Conservation (phyloP, 2,888 invertebrate species). For the Tiliacea citrago region DNA sequence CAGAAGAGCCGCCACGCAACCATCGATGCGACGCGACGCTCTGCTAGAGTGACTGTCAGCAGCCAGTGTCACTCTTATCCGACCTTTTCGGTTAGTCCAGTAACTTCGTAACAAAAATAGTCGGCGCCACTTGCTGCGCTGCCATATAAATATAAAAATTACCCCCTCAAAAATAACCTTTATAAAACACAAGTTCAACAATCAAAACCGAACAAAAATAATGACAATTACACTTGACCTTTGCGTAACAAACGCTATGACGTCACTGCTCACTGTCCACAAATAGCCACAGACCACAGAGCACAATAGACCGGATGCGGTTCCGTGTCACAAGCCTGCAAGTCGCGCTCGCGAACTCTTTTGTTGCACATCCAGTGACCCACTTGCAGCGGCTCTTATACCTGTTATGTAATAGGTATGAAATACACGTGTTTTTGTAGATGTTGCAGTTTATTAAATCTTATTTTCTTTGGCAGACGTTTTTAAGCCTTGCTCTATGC, state of each 20-base stretch:
- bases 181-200: slow-evolving; percentile 35
- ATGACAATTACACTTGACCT: slow-evolving; percentile 60
- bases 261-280: slow-evolving; percentile 36
- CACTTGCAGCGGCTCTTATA: slow-evolving; percentile 43
- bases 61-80: no score
- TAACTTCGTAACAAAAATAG: no score
- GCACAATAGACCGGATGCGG: slow-evolving; percentile 56
- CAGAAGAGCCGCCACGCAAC: no score
- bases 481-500: not conserved
- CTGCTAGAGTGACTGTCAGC: no score
- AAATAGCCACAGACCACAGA: slow-evolving; percentile 53
- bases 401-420: slow-evolving; percentile 20
- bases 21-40: no score
- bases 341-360: slow-evolving; percentile 45
- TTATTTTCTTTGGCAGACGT: slow-evolving; percentile 2
- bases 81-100: no score
- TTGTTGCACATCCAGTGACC: slow-evolving; percentile 63
- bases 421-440: slow-evolving; percentile 7
- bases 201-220: slow-evolving; percentile 41
- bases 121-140: no score
- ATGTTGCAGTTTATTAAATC: not conserved
- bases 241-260: slow-evolving; percentile 46
- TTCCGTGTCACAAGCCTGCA: slow-evolving; percentile 50
- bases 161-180: not conserved
- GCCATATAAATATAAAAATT: not conserved